phyloP scores from a whole-genome alignment of 2,113 vertebrate species.

The Mustela nigripes region DNA sequence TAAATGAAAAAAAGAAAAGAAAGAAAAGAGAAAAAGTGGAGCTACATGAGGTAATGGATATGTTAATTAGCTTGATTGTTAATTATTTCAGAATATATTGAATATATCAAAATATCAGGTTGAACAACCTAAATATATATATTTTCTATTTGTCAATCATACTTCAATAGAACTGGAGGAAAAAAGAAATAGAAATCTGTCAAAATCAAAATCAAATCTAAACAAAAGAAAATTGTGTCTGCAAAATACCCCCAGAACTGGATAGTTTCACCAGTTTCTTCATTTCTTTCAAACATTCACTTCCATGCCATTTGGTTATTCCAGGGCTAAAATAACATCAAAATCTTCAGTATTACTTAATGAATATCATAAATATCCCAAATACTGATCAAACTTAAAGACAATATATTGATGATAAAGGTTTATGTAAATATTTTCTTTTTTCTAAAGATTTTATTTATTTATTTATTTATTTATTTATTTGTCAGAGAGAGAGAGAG shows the following conservation, averaged over 20 bases:
- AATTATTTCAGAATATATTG: not conserved
- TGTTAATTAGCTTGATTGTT: not conserved
- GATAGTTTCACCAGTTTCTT: not conserved
- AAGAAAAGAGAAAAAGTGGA: no score
- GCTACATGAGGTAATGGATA: not conserved
- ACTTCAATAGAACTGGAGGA: not conserved
- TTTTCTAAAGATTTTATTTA: no score
- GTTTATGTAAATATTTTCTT: not conserved
- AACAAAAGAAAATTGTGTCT: not conserved
- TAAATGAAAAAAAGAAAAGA: no score
- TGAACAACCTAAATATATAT: not conserved
- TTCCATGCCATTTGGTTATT: not conserved
- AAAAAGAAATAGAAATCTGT: not conserved
- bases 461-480: no score
- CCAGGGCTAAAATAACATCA: not conserved
- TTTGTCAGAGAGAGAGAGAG: no score
- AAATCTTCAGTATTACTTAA: not conserved
- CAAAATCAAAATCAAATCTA: not conserved
- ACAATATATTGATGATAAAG: not conserved
- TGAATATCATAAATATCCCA: not conserved
- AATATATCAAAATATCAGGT: not conserved
- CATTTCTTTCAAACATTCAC: not conserved
- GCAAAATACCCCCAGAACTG: not conserved
- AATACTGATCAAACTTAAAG: not conserved
- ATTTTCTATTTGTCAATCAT: not conserved